Evolutionary conservation across 2,888 invertebrate species (phyloP).

Genomic region (Oligia latruncula): DNA sequence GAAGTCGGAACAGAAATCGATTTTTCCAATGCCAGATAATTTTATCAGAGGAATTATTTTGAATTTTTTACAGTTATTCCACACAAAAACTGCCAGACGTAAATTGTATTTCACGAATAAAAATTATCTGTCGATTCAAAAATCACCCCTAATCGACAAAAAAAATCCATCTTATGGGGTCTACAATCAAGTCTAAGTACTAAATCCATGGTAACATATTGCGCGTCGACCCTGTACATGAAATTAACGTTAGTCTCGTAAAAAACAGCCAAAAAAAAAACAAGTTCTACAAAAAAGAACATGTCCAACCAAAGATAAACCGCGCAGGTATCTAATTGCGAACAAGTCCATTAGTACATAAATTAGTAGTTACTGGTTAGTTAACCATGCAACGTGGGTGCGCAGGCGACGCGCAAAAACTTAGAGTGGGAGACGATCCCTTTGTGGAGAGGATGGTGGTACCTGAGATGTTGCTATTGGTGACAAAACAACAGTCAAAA

Average conservation of each 20-base stretch:
- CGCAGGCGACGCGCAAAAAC: constrained; percentile 50
- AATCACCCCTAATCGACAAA: too few species aligned
- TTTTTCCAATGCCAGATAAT: too few species aligned
- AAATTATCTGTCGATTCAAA: too few species aligned
- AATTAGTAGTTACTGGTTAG: constrained; percentile 22
- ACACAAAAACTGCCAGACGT: too few species aligned
- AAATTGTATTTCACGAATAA: too few species aligned
- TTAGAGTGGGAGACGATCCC: constrained; percentile 39
- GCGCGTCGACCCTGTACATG: background rate
- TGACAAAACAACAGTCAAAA: background rate
- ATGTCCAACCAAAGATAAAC: constrained; percentile 18
- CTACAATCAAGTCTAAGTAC: background rate
- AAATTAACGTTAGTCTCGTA: background rate
- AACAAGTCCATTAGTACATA: constrained; percentile 52
- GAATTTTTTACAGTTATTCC: too few species aligned
- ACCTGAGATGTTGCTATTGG: background rate
- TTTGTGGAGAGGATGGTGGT: constrained; percentile 20
- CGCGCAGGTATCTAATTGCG: constrained; percentile 24
- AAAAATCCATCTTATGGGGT: background rate
- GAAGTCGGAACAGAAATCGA: too few species aligned
- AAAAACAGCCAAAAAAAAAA: constrained; percentile 14
- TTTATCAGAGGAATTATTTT: too few species aligned
- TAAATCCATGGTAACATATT: background rate
- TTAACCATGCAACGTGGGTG: constrained; percentile 28
- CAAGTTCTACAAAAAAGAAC: constrained; percentile 19